phyloP scores from a whole-genome alignment of 2,113 vertebrate genomes.

The Istiophorus platypterus region DNA sequence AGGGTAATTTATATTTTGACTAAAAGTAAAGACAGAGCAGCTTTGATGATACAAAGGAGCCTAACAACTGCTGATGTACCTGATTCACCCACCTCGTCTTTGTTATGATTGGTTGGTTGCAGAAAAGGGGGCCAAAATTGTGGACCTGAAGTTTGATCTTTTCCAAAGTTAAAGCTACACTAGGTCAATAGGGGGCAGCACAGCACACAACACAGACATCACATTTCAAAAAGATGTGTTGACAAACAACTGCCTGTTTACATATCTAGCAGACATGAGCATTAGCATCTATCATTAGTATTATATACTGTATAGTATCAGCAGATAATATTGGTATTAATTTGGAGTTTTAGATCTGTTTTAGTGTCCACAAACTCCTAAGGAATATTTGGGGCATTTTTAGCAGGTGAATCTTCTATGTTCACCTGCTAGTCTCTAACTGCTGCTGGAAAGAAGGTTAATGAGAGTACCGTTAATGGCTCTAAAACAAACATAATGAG shows the following conservation, averaged over 20 bases:
- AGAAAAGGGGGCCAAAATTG: not conserved
- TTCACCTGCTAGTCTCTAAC: not conserved
- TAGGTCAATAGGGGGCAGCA: conserved; percentile 2
- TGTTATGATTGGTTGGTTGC: not conserved
- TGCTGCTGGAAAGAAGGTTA: too few relatives aligned
- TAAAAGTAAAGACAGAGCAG: not conserved
- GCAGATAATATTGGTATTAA: too few relatives aligned
- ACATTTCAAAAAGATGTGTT: too few relatives aligned
- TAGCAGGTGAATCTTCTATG: too few relatives aligned
- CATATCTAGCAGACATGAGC: too few relatives aligned
- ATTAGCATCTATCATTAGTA: too few relatives aligned
- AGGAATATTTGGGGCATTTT: not conserved
- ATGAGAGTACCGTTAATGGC: too few relatives aligned
- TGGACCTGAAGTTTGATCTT: not conserved
- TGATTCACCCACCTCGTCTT: not conserved
- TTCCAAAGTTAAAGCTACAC: not conserved
- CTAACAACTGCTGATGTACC: not conserved
- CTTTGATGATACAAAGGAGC: not conserved
- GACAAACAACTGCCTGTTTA: too few relatives aligned
- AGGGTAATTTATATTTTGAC: too few relatives aligned
- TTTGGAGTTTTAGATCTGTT: not conserved
- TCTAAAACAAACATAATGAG: too few relatives aligned
- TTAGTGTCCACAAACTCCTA: not conserved
- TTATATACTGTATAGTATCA: too few relatives aligned
- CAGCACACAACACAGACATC: not conserved